Evolutionary conservation across 2,888 invertebrate species (phyloP).

Genomic region (Dascillus cervinus): DNA sequence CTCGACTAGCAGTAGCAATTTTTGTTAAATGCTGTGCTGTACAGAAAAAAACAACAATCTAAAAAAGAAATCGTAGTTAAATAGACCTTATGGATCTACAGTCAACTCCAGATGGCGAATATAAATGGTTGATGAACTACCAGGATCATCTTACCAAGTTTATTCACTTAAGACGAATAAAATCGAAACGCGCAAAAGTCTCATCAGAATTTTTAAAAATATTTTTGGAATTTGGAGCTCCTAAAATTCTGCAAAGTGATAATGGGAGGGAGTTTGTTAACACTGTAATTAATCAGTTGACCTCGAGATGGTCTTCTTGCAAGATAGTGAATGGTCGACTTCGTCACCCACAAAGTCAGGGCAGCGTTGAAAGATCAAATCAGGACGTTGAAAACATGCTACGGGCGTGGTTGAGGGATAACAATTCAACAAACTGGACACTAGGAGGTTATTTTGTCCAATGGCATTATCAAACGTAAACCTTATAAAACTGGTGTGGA

Average conservation of each 20-base stretch:
- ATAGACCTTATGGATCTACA: slow-evolving; percentile 30
- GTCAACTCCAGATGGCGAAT: slow-evolving; percentile 27
- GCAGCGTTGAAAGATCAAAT: slow-evolving; percentile 20
- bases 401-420: slow-evolving; percentile 20
- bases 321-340: slow-evolving; percentile 25
- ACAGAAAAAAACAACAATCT: no score
- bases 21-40: no score
- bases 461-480: no score
- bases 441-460: slow-evolving; percentile 19
- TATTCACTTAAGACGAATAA: slow-evolving; percentile 26
- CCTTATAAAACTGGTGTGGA: no score
- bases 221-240: slow-evolving; percentile 17
- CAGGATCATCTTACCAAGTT: slow-evolving; percentile 34
- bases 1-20: no score
- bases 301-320: slow-evolving; percentile 18
- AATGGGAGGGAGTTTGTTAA: slow-evolving; percentile 25
- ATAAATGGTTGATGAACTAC: slow-evolving; percentile 31
- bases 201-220: slow-evolving; percentile 20
- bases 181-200: slow-evolving; percentile 24
- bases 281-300: slow-evolving; percentile 20
- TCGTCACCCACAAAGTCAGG: slow-evolving; percentile 21
- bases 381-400: slow-evolving; percentile 30
- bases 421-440: slow-evolving; percentile 21
- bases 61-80: slow-evolving; percentile 26
- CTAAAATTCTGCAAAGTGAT: slow-evolving; percentile 17